Evolutionary conservation across 2,113 vertebrate genomes (phyloP).

Genomic region (Centropristis striata): DNA sequence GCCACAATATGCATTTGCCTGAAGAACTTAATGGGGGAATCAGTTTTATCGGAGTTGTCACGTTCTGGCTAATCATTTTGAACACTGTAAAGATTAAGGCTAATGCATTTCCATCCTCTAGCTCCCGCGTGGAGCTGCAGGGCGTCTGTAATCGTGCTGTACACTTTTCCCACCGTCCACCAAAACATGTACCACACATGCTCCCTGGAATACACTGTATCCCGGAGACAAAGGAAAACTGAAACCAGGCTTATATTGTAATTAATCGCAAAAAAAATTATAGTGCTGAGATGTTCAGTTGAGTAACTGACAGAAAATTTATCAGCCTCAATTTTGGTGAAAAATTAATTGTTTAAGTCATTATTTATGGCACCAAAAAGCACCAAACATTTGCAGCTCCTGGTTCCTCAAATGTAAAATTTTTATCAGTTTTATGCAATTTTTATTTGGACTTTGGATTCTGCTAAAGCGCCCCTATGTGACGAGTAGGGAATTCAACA

Average conservation of each 20-base stretch:
- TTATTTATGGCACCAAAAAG: neutral
- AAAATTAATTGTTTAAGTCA: neutral
- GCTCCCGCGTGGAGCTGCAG: constrained; percentile 50
- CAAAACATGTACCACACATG: constrained; percentile 41
- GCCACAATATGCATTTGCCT: constrained; percentile 91
- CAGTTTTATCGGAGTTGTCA: constrained; percentile 81
- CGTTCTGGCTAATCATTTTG: constrained; percentile 79
- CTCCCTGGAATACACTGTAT: constrained; percentile 5
- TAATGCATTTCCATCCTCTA: constrained; percentile 71
- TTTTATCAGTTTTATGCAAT: neutral
- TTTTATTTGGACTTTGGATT: neutral
- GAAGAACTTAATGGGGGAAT: constrained; percentile 84
- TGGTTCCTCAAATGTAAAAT: neutral
- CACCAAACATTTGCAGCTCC: neutral
- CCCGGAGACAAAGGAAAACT: constrained; percentile 9
- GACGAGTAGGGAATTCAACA: too few relatives aligned
- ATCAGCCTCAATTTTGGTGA: neutral
- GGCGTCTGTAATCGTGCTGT: constrained; percentile 46
- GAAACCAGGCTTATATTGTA: neutral
- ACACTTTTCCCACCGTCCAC: constrained; percentile 50
- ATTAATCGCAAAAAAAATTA: neutral
- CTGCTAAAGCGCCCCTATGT: too few relatives aligned
- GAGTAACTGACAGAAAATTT: constrained; percentile 5
- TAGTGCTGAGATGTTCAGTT: neutral
- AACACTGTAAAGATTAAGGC: constrained; percentile 71